Percentiles rank a stretch among this genome's conserved stretches.
Evolutionary conservation across 2,797 vertebrate genomes (phyloP).

Genomic region (Periophthalmus magnuspinnatus): DNA sequence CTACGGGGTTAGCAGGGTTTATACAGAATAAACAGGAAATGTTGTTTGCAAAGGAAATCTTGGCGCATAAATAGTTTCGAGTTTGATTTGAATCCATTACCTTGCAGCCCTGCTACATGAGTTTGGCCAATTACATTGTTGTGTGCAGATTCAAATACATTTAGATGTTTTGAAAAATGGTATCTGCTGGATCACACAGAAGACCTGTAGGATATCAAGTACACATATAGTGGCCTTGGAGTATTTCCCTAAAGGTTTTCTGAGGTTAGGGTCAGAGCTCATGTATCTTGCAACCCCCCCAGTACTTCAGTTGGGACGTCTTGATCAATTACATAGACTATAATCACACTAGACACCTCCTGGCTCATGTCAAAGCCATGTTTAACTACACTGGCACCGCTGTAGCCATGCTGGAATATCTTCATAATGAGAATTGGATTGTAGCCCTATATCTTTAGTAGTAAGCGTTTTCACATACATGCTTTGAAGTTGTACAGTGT

Average conservation of each 20-base stretch:
- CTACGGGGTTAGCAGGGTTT: no score
- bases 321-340: slow-evolving; percentile 53
- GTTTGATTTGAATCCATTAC: background rate
- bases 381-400: slow-evolving; percentile 39
- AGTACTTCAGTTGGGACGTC: slow-evolving; percentile 30
- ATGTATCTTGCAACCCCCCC: slow-evolving; percentile 38
- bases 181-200: slow-evolving; percentile 38
- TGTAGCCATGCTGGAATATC: slow-evolving; percentile 33
- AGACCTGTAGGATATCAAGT: slow-evolving; percentile 39
- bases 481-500: slow-evolving; percentile 9
- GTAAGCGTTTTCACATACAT: slow-evolving; percentile 15
- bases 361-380: slow-evolving; percentile 18
- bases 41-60: background rate
- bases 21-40: no score
- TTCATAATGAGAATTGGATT: slow-evolving; percentile 28
- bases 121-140: background rate
- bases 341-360: slow-evolving; percentile 36
- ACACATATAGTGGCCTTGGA: slow-evolving; percentile 40
- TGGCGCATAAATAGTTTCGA: background rate
- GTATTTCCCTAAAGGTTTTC: slow-evolving; percentile 40
- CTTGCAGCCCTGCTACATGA: background rate
- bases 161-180: background rate
- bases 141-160: background rate
- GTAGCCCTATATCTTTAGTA: slow-evolving; percentile 29
- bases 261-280: slow-evolving; percentile 50